These are phyloP conservation scores for Maccullochella peelii DNA, from an alignment of 2,113 vertebrate genomes.

Conservation along the genomic window DNA sequence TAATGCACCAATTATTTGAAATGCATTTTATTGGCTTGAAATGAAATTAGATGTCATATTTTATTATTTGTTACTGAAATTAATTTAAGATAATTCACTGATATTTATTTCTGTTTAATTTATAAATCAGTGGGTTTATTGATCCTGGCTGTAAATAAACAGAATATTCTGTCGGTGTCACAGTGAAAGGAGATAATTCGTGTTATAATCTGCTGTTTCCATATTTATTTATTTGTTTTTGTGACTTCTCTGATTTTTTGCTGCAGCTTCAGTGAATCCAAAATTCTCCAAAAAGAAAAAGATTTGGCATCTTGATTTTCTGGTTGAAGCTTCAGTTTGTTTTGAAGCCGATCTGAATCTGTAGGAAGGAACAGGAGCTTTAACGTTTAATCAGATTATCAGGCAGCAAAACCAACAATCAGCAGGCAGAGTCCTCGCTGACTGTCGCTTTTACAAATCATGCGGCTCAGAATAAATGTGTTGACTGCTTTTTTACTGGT, in stretches of 20 bases:
- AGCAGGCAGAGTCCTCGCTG: conserved; percentile 8
- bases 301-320: conserved; percentile 21
- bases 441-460: conserved; percentile 22
- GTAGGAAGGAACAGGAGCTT: conserved; percentile 23
- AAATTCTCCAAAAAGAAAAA: background rate
- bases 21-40: background rate
- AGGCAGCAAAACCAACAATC: conserved; percentile 50
- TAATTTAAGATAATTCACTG: background rate
- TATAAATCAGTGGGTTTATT: background rate
- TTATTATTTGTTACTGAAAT: background rate
- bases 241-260: too few relatives aligned
- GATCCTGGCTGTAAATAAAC: background rate
- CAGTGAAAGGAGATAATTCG: background rate
- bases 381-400: conserved; percentile 55
- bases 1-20: background rate
- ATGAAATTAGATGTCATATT: background rate
- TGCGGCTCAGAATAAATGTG: conserved; percentile 7
- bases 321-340: background rate
- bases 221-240: background rate
- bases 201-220: background rate
- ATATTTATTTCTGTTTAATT: background rate
- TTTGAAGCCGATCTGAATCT: conserved; percentile 8
- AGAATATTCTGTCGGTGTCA: background rate
- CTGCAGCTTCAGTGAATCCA: conserved; percentile 3
- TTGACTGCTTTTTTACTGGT: background rate